Evolutionary conservation across 1,140 invertebrate species (phyloP).

Genomic region (Dendroctonus ponderosae): DNA sequence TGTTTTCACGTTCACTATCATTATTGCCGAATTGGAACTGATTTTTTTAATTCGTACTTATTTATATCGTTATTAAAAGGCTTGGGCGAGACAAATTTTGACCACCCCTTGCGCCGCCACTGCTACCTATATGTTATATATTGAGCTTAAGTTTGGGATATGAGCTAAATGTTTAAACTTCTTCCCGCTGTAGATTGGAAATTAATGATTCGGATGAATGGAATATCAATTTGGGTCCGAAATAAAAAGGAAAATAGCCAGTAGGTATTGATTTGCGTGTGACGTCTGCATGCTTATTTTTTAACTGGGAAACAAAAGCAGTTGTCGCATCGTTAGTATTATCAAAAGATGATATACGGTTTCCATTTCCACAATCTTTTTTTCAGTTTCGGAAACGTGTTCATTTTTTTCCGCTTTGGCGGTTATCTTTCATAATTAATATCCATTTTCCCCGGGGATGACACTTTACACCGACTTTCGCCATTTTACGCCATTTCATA

Average conservation of each 20-base stretch:
- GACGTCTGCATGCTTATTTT: slow-evolving; percentile 12
- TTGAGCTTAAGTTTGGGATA: no score
- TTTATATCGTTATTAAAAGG: no score
- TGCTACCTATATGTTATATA: no score
- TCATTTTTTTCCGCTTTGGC: slow-evolving; percentile 23
- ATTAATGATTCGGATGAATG: no score
- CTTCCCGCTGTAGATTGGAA: no score
- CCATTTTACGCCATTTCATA: slow-evolving; percentile 22
- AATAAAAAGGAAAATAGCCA: background rate
- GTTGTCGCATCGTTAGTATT: slow-evolving; percentile 16
- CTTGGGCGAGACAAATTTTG: no score
- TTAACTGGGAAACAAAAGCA: slow-evolving; percentile 20
- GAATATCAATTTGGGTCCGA: no score
- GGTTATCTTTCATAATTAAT: slow-evolving; percentile 26
- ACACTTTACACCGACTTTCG: slow-evolving; percentile 23
- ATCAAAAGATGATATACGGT: slow-evolving; percentile 25
- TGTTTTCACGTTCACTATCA: no score
- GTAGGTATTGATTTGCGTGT: slow-evolving; percentile 1
- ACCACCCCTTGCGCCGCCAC: no score
- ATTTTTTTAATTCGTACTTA: no score
- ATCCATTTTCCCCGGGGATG: slow-evolving; percentile 24
- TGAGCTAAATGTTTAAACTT: no score
- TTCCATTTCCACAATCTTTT: slow-evolving; percentile 26
- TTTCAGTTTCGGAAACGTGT: slow-evolving; percentile 27
- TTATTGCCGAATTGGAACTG: no score